Evolutionary conservation across 37 sponge, comb jelly and placozoan species (phyloP).

Genomic region (Theonella swinhoei): DNA sequence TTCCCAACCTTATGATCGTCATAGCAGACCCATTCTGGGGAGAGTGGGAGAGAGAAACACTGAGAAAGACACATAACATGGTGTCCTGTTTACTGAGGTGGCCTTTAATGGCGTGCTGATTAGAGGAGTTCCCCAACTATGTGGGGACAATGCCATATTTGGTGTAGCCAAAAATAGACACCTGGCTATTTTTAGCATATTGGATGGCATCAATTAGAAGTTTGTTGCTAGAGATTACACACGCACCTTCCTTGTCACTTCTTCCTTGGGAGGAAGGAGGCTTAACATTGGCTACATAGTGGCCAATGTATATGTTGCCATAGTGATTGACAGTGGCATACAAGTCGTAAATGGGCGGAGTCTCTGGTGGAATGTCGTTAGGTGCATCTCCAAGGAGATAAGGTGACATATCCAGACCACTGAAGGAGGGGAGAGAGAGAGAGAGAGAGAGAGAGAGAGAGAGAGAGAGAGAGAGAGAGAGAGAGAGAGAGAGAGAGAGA

Average conservation of each 20-base stretch:
- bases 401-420: slow-evolving; percentile 70
- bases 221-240: no score
- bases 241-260: no score
- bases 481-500: slow-evolving; percentile 45
- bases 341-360: slow-evolving; percentile 66
- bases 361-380: background rate
- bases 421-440: slow-evolving; percentile 17
- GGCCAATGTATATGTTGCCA: slow-evolving; percentile 60
- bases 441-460: slow-evolving; percentile 25
- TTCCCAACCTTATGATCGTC: slow-evolving; percentile 67
- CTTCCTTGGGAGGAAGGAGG: slow-evolving; percentile 9
- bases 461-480: slow-evolving; percentile 34
- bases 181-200: no score
- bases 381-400: slow-evolving; percentile 63
- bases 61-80: background rate
- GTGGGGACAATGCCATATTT: no score
- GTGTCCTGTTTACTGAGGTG: no score
- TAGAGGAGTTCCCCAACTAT: no score
- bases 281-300: slow-evolving; percentile 57
- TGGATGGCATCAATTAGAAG: no score
- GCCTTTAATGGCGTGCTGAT: no score
- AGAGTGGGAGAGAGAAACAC: background rate
- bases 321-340: slow-evolving; percentile 79
- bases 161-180: no score
- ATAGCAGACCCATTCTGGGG: slow-evolving; percentile 69